Evolutionary conservation across 2,888 invertebrate species (phyloP).

Genomic region (Tridacna crocea): DNA sequence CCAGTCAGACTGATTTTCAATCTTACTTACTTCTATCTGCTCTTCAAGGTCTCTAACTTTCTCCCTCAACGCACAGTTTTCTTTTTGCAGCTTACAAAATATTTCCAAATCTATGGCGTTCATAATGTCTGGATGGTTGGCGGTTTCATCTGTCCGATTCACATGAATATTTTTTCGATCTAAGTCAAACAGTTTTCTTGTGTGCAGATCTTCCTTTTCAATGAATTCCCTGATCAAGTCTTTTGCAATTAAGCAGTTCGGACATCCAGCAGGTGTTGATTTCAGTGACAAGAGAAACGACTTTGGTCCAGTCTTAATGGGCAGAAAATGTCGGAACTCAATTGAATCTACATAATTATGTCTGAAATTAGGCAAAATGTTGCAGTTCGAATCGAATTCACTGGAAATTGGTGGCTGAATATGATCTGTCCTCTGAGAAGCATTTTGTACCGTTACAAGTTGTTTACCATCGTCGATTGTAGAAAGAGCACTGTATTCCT

Average conservation of each 20-base stretch:
- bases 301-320: slow-evolving; percentile 41
- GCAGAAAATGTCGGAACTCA: slow-evolving; percentile 35
- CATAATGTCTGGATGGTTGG: not conserved
- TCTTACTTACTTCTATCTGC: slow-evolving; percentile 7
- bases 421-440: not conserved
- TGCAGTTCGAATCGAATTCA: not conserved
- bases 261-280: not conserved
- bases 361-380: not conserved
- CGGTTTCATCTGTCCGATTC: not conserved
- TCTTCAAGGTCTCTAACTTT: slow-evolving; percentile 25
- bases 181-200: not conserved
- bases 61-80: slow-evolving; percentile 23
- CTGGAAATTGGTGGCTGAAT: not conserved
- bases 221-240: slow-evolving; percentile 14
- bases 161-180: not conserved
- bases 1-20: slow-evolving; percentile 32
- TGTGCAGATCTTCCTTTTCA: not conserved
- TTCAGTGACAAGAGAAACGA: slow-evolving; percentile 35
- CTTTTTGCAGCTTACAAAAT: slow-evolving; percentile 27
- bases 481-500: slow-evolving; percentile 32
- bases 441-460: not conserved
- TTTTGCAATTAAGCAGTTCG: slow-evolving; percentile 12
- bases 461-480: not conserved
- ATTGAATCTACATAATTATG: slow-evolving; percentile 13
- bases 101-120: not conserved